Base-by-base conservation (phyloP, 2,797 vertebrate species). In the Lepidocolaptes lacrymiger region DNA sequence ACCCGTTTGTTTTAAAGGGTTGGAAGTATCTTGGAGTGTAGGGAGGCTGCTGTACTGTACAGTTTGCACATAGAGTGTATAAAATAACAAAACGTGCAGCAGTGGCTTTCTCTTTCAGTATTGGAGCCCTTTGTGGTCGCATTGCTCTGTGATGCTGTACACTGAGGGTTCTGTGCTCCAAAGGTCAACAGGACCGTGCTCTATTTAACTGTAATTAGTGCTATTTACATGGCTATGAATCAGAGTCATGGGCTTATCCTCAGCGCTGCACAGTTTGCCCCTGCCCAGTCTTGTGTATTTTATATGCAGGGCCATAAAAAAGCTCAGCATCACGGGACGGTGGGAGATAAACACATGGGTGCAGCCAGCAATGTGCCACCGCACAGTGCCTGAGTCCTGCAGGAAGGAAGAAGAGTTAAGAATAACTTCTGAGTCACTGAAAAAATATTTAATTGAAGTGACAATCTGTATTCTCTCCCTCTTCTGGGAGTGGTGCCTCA, bases 391-490 rank as follows among this genome's bases (percentile, higher is more conserved):
- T 4, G 9, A 36, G 4, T 64, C 34, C 23, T 61, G 28, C 34
- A 41, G 85, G 59, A 93, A 68, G 91, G 87, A 79, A 77, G 68
- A 73, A 74, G 54, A 46, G 23, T 72, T 56, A 56, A 76, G 34
- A 66, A 51, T 68, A 59, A 80, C 64, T 63, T 92, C 18, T 83
- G 87, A 93, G 56, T 91, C 85, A 63, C n/a, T 63, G 63, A 58
- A 22, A 36, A 69, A 21, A 59, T 28, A 30, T 14, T 44, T 63
- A n/a, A 46, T 43, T 71, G 18, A 86, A 84, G 55, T 18, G 71
- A 48, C 59, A 87, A 24, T 30, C 71, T 1, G 5, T 68, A 22
- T 46, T 68, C 30, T 76, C 51, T 86, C 52, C 59, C 59, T 8
- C 13, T 63, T 58, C 26, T 63, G 67, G 86, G 83, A 58, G 73